Evolutionary conservation across 2,113 vertebrate species (phyloP).

Genomic region (Scophthalmus maximus): DNA sequence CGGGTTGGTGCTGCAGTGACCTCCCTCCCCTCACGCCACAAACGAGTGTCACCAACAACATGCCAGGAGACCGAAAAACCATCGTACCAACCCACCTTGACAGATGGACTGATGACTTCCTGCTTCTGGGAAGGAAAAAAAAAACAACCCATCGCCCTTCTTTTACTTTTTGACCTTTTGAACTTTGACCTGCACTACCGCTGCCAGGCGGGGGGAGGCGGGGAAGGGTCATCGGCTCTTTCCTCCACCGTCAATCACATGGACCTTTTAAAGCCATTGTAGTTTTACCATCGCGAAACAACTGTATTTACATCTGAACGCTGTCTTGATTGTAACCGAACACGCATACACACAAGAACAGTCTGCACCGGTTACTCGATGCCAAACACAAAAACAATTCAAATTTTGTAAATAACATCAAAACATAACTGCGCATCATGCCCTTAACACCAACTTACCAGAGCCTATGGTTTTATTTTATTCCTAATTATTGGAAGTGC

Average conservation of each 20-base stretch:
- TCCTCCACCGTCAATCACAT: constrained; percentile 66
- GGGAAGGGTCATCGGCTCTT: constrained; percentile 47
- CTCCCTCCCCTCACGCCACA: constrained; percentile 20
- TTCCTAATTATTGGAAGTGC: constrained; percentile 64
- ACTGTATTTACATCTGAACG: constrained; percentile 67
- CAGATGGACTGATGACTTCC: constrained; percentile 77
- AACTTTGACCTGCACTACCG: constrained; percentile 84
- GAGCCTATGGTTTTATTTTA: constrained; percentile 64
- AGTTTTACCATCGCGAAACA: constrained; percentile 76
- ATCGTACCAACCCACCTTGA: constrained; percentile 76
- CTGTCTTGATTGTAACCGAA: constrained; percentile 75
- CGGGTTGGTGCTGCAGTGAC: constrained; percentile 96
- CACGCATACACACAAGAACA: constrained; percentile 50
- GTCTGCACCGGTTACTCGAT: constrained; percentile 57
- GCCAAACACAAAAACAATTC: constrained; percentile 50
- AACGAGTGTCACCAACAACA: constrained; percentile 67
- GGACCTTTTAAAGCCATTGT: constrained; percentile 83
- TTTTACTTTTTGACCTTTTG: constrained; percentile 81
- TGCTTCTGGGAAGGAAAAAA: constrained; percentile 75
- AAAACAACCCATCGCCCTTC: constrained; percentile 74
- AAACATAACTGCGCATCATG: constrained; percentile 36
- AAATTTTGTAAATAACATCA: constrained; percentile 67
- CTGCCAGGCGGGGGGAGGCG: constrained; percentile 73
- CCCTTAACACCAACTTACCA: constrained; percentile 59
- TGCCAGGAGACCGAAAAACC: constrained; percentile 75